phyloP scores from a whole-genome alignment of 2,888 invertebrate species.

The Mycogona germanica region DNA sequence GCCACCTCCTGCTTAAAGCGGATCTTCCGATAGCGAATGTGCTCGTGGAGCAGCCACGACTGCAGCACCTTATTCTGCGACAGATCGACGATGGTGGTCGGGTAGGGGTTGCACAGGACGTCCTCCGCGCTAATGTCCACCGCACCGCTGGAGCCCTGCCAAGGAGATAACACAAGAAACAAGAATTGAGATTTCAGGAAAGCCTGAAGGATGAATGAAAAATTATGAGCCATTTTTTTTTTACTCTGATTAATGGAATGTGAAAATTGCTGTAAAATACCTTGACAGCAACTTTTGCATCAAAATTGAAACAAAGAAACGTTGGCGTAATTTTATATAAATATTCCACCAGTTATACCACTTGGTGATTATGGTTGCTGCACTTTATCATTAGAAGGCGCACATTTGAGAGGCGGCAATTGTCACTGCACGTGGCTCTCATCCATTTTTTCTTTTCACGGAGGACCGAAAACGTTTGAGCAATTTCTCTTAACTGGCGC shows the following conservation, averaged over 20 bases:
- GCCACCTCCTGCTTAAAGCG: conserved; percentile 9
- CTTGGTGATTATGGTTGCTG: no score
- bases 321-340: no score
- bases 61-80: conserved; percentile 6
- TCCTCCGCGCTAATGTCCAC: conserved; percentile 13
- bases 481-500: no score
- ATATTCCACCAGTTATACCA: no score
- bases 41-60: conserved; percentile 15
- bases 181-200: neutral
- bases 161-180: neutral
- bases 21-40: conserved; percentile 3
- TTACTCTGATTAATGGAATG: no score
- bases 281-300: no score
- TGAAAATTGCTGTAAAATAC: no score
- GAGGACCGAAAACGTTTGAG: no score
- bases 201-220: neutral
- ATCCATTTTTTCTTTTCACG: neutral
- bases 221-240: neutral
- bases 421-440: no score
- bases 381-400: no score
- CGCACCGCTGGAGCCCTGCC: conserved; percentile 7
- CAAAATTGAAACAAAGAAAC: no score
- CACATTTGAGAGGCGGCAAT: no score
- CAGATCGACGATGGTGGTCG: conserved; percentile 17
- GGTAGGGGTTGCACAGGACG: conserved; percentile 12